Conservation (phyloP, 2,113 vertebrate species). For the Elachura formosa region DNA sequence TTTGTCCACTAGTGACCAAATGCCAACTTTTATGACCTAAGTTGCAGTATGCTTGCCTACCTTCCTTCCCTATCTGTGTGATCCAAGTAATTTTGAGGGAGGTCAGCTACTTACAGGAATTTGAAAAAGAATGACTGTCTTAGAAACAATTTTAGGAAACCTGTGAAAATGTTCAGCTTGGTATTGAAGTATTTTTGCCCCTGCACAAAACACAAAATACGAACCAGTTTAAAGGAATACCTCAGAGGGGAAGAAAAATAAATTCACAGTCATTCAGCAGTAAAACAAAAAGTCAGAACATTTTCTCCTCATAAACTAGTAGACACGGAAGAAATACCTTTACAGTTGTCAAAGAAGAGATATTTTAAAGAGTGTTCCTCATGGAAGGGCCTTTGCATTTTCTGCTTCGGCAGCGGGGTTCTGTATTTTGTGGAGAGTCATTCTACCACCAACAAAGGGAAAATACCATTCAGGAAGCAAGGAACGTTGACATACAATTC, state of each 20-base stretch:
- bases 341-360: neutral
- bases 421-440: neutral
- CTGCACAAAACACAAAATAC: neutral
- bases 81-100: neutral
- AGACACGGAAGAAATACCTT: neutral
- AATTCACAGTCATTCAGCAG: neutral
- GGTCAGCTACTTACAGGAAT: neutral
- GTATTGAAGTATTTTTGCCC: neutral
- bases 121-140: neutral
- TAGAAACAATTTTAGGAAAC: neutral
- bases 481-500: neutral
- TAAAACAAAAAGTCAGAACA: neutral
- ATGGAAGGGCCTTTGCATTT: neutral
- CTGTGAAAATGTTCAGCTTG: neutral
- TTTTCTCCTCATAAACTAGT: neutral
- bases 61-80: fast-evolving
- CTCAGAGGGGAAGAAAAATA: neutral
- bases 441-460: neutral
- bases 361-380: neutral
- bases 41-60: neutral
- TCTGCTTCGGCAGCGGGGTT: neutral
- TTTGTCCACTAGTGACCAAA: neutral
- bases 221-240: neutral
- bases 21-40: neutral
- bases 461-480: neutral